Evolutionary conservation across 2,888 invertebrate species (phyloP), one percentile per base, ranked within the genome.

Genomic region (Erebia ligea): DNA sequence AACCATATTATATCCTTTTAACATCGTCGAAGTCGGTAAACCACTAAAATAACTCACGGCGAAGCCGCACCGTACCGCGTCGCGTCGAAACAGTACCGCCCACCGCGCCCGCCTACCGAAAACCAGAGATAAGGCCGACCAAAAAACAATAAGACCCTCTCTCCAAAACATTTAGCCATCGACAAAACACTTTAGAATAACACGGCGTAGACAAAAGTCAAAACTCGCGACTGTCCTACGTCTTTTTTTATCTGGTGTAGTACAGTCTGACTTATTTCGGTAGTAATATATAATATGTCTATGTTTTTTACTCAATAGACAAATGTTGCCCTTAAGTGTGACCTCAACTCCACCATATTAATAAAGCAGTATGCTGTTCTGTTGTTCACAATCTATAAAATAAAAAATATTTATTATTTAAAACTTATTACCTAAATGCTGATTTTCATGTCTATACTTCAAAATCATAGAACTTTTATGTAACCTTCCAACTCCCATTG

Each of bases 61-160:
- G 42, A 57, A 19, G 56, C 56, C 45, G 52, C 67, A 48, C 50
- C 62, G 66, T 19, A 64, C 72, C 72, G 75, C 78, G 74, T 66
- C 77, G 81, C 79, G 79, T 77, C 80, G 76, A 79, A 74, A 70
- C 79, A 78, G 80, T 80, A 77, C 87, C 92, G 91, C 92, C 92
- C 85, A 80, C 79, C 67, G 79, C 73, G 83, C 87, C 92, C 92
- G 92, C 92, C 92, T 91, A 91, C 92, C 91, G 92, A 92, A 92
- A 89, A 76, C 87, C 81, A 78, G 85, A 81, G 83, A 86, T 88
- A 86, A 86, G 88, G 86, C 79, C 83, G 73, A 81, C 80, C 80
- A 87, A 90, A 91, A 92, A 92, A 90, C 88, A 89, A 91, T 88
- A 88, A 89, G 89, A 87, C 84, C 82, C 82, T 85, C 82, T 85